These are phyloP conservation scores for Crotalus tigris DNA, from an alignment of 2,113 vertebrate genomes.

Conservation along the genomic window DNA sequence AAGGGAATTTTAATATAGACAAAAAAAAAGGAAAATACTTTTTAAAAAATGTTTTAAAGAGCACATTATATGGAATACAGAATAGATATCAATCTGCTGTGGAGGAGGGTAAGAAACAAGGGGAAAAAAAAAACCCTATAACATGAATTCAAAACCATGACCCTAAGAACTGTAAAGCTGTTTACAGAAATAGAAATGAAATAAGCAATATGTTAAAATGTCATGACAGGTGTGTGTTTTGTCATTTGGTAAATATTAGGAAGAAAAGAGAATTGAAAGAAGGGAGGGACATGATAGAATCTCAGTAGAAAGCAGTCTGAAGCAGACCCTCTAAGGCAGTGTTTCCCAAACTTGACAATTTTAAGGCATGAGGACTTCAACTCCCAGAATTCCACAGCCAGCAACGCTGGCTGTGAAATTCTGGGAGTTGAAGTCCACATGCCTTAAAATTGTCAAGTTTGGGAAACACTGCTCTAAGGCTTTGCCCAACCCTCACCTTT, in stretches of 20 bases:
- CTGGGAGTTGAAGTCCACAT: no score
- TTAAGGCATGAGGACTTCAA: no score
- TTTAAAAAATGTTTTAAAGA: slow-evolving; percentile 60
- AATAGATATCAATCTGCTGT: slow-evolving; percentile 49
- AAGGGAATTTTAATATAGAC: slow-evolving; percentile 70
- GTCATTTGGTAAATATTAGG: background rate
- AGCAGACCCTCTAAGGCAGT: background rate
- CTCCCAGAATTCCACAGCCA: no score
- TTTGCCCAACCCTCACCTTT: background rate
- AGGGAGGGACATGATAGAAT: slow-evolving; percentile 1
- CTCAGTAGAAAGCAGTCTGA: background rate
- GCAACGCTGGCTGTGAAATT: no score
- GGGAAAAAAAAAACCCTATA: background rate
- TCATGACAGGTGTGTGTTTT: slow-evolving; percentile 6
- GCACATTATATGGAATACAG: slow-evolving; percentile 56
- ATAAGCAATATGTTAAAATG: slow-evolving; percentile 34
- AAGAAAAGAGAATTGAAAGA: slow-evolving; percentile 26
- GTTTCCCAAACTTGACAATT: no score
- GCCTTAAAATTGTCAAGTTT: no score
- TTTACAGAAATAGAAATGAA: slow-evolving; percentile 36
- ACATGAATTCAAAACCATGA: slow-evolving; percentile 35
- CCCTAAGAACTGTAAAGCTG: slow-evolving; percentile 44
- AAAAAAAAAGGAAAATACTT: slow-evolving; percentile 60
- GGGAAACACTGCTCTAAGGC: background rate
- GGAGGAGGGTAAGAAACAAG: slow-evolving; percentile 18